Evolutionary conservation across 2,113 vertebrate species (phyloP).

Genomic region (Sardina pilchardus): DNA sequence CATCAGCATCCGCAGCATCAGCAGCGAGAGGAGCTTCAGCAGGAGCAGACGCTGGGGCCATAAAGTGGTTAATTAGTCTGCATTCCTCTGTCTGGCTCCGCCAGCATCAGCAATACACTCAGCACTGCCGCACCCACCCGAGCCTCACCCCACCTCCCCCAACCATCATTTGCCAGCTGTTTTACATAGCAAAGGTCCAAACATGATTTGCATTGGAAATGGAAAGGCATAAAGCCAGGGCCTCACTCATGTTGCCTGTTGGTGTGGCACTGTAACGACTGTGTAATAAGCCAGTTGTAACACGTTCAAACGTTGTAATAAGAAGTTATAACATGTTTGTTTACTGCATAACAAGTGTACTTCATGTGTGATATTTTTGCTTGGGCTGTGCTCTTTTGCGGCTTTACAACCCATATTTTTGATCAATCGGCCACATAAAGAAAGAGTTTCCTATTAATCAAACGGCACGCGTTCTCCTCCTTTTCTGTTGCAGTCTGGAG

Average conservation of each 20-base stretch:
- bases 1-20: background rate
- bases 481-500: too few relatives aligned
- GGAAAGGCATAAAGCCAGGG: background rate
- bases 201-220: background rate
- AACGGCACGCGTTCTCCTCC: too few relatives aligned
- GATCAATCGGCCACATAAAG: too few relatives aligned
- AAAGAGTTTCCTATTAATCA: too few relatives aligned
- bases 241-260: background rate
- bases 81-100: background rate
- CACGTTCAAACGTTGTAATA: background rate
- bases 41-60: background rate
- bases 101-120: background rate
- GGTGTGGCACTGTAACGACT: background rate
- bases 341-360: background rate
- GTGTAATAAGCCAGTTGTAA: conserved; percentile 1
- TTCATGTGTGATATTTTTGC: background rate
- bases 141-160: background rate
- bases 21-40: background rate
- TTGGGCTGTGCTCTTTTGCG: too few relatives aligned
- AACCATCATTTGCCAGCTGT: background rate
- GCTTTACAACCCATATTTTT: too few relatives aligned
- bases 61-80: background rate
- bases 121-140: too few relatives aligned
- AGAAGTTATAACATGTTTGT: background rate
- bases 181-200: background rate